Evolutionary conservation across 2,113 vertebrate species (phyloP), one percentile per base, ranked within the genome.

Genomic region (Corythoichthys haematopterus): DNA sequence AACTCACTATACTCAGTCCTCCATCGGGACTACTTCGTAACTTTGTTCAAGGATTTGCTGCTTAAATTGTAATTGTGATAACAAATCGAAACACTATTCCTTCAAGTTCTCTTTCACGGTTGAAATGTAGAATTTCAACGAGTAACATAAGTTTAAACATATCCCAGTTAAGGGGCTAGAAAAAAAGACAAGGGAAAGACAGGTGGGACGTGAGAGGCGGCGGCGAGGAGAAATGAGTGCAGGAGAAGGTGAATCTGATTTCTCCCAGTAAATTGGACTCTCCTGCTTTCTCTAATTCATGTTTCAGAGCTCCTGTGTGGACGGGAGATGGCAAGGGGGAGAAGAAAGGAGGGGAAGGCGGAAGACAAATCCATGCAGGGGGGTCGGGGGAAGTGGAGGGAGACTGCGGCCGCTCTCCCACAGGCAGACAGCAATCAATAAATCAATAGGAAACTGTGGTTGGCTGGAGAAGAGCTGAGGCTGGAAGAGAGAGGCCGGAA

Each of bases 401-500:
- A 92, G 91, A 91, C 93, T 94, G 91, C 90, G 91, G 91, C 70
- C 85, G 91, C 93, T 92, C 92, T 94, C 94, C 92, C 94, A 92
- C 90, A 92, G 93, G 93, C 94, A 96, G 94, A 94, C 94, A 91
- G 89, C 83, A 90, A 94, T 96, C 95, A 94, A 95, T 98, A 97
- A 96, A 97, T 98, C 95, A 95, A 95, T 96, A 91, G 92, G 93
- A 93, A 95, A 93, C 92, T 92, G 93, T 95, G 92, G 93, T 95
- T 95, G 94, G 93, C 93, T 97, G 94, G 93, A 93, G 93, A 94
- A 83, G 69, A 85, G 84, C 88, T 83, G 78, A 85, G 79, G 87
- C 80, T 79, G 80, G 79, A 85, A 84, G 80, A 85, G 94, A 95
- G 93, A 92, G 91, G 89, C 90, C 91, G 86, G 90, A 91, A 92